Evolutionary conservation across 2,888 invertebrate genomes (phyloP), one percentile per base, ranked within the genome.

Genomic region (Ormyrus rosae): DNA sequence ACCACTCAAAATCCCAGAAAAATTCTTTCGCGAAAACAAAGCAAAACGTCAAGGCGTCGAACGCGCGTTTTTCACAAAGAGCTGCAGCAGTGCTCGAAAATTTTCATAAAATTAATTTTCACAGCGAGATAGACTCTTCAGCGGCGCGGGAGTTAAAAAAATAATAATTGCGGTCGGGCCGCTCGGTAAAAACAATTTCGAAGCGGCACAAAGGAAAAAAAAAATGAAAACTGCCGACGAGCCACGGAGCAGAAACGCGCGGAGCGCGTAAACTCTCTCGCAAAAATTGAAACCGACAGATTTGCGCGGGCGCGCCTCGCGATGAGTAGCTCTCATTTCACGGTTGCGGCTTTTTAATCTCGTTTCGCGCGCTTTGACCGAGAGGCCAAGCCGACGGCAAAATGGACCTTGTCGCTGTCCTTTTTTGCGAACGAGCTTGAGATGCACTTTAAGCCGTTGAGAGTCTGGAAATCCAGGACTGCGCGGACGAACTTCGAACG

Each of bases 281-380:
- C n/a, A 61, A 71, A 71, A 65, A 71, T 71, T 78, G 56, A 78
- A 78, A 78, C 71, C 58, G 65, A 45, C 72, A 71, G 71, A 71
- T 78, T 78, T 58, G 64, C 55, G 51, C 75, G 68, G 51, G 60
- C 64, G 68, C 61, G 19, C 48, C 61, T 48, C 55, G 34, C n/a
- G 50, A 64, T 64, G 50, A 70, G 19, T 19, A 19, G 70, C 63
- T 78, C 64, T 78, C 75, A 68, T 70, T 70, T 78, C 67, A 78
- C 68, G 68, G 71, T 55, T 65, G 78, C 45, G 71, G 71, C n/a
- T 64, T 78, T 71, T 78, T 78, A 78, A 78, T 77, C 70, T 71
- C 50, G 60, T 60, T 71, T 71, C 58, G 58, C 75, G 46, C 61
- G 50, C 19, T 19, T 19, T 19, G 19, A 1, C 19, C 19, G 1